Evolutionary conservation across 2,888 invertebrate species (phyloP), one percentile per base, ranked within the genome.

Genomic region (Amphiduros pacificus): DNA sequence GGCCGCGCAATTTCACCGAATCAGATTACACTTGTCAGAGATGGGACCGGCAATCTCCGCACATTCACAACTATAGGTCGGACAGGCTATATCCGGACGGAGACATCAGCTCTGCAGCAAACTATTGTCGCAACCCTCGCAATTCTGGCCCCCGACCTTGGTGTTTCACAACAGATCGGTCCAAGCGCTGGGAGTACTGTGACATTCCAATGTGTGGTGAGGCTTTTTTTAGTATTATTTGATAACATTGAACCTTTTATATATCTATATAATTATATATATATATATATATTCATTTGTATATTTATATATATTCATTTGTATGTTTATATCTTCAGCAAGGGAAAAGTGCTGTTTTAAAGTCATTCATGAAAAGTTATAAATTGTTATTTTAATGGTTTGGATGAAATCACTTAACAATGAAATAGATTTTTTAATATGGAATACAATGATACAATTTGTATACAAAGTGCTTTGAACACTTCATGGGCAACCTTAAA

Each of bases 81-180:
- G 22, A 6, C 1, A 26, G 31, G 24, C 24, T 53, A n/a, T 60
- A 53, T 32, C 29, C 54, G 6, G 60, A 60, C 24, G 26, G 40
- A n/a, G 28, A 29, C 6, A 22, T 54, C 1, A 6, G 41, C 27
- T 40, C 20, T 11, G 32, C 60, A n/a, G 44, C 27, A 17, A 60
- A 60, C 60, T 53, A 44, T 24, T 60, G 60, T 44, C 28, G 56
- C 14, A 56, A 44, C 31, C 56, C 56, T 3, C n/a, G 6, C 5
- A 9, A 24, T 24, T 14, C n/a, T 3, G 51, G 36, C n/a, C 20
- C 22, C 22, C 53, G 60, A 22, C 60, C 60, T 26, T 60, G 54
- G 53, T 60, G 60, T 32, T 60, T 40, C 48, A 60, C 60, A 9
- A 53, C 40, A 27, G 60, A 60, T 14, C 60, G 28, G 20, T 6